Percentiles rank a stretch among this genome's conserved stretches.
phyloP scores from a whole-genome alignment of 2,797 vertebrate genomes.

The Fundulus diaphanus region DNA sequence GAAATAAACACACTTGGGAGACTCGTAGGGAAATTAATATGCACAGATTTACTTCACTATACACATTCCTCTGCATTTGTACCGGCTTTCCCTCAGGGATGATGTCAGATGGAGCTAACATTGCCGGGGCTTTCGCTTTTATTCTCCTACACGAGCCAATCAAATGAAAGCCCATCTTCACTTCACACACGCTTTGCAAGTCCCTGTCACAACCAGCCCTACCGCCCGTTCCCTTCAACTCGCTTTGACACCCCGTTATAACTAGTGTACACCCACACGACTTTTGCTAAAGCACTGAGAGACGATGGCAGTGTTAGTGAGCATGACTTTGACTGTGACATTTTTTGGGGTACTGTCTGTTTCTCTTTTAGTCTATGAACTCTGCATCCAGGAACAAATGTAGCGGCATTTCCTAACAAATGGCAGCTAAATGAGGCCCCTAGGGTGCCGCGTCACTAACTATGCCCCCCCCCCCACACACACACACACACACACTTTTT shows the following conservation, averaged over 20 bases:
- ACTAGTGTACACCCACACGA: conserved; percentile 69
- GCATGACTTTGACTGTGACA: conserved; percentile 69
- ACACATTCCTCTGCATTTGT: conserved; percentile 22
- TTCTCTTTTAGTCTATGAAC: conserved; percentile 69
- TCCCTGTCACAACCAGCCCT: conserved; percentile 48
- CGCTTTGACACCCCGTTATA: conserved; percentile 63
- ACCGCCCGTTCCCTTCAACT: conserved; percentile 62
- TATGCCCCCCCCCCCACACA: conserved; percentile 47
- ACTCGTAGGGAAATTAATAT: conserved; percentile 8
- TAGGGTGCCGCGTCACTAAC: conserved; percentile 75
- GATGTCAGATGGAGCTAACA: conserved; percentile 60
- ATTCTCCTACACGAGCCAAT: conserved; percentile 59
- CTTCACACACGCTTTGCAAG: conserved; percentile 66
- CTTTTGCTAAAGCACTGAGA: conserved; percentile 55
- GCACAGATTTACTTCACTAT: neutral
- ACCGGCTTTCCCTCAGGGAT: conserved; percentile 45
- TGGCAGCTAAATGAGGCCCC: conserved; percentile 84
- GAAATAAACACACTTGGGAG: conserved; percentile 10
- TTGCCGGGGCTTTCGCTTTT: conserved; percentile 59
- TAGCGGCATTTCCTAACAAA: conserved; percentile 82
- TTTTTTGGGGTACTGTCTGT: conserved; percentile 60
- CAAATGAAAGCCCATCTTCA: conserved; percentile 68
- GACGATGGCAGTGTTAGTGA: conserved; percentile 67
- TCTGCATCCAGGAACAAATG: conserved; percentile 80
- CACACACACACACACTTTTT: conserved; percentile 7